These are phyloP conservation scores for Amblyteles armatorius DNA, from an alignment of 2,888 invertebrate genomes.

Conservation along the genomic window DNA sequence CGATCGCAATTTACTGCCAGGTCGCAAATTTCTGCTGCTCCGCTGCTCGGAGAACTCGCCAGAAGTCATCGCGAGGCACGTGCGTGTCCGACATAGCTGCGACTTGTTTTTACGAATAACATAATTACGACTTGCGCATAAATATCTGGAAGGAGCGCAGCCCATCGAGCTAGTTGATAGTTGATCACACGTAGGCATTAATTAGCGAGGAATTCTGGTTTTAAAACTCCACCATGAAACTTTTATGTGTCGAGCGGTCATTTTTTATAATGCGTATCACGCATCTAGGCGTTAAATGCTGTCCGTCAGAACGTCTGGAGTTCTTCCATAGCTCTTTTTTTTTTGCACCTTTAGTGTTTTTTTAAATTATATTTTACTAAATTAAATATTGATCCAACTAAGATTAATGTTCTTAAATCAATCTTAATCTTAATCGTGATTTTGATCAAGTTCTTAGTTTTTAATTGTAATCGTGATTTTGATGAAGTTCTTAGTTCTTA, in stretches of 20 bases:
- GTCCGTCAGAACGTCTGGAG: not conserved
- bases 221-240: not conserved
- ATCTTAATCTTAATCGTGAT: no score
- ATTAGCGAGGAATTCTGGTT: constrained; percentile 9
- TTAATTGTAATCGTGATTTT: no score
- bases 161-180: constrained; percentile 1
- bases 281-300: not conserved
- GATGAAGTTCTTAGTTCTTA: no score
- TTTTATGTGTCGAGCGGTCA: not conserved
- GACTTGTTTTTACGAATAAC: constrained; percentile 64
- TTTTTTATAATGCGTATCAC: not conserved
- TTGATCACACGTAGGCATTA: not conserved
- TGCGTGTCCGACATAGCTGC: constrained; percentile 47
- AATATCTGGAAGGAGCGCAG: not conserved
- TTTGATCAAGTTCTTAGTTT: no score
- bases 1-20: not conserved
- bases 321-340: not conserved
- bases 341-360: not conserved
- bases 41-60: not conserved
- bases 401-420: no score
- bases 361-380: not conserved
- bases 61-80: constrained; percentile 29
- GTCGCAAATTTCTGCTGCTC: not conserved
- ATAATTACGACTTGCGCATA: not conserved
- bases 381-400: no score